Evolutionary conservation across 2,113 vertebrate species (phyloP), one percentile per base, ranked within the genome.

Genomic region (Egretta garzetta): DNA sequence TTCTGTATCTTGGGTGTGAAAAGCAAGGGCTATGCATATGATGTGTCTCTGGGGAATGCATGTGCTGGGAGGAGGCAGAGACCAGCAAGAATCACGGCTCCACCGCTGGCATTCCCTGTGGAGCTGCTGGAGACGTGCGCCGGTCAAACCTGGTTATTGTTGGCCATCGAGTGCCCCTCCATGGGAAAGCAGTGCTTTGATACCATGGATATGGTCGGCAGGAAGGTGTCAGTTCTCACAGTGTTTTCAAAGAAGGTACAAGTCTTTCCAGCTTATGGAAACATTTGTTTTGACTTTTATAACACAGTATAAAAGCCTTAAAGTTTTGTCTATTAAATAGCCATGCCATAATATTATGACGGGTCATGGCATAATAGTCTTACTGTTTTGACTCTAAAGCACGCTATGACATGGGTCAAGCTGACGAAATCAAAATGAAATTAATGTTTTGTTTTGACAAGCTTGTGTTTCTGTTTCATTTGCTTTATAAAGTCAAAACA

Each of bases 261-360:
- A 72, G 84, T 75, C 84, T 93, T 93, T 95, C 81, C 63, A 80
- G 62, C 49, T 86, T 75, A 92, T 82, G 82, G 81, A 90, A 97
- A 93, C 62, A 11, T 83, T 94, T 95, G 73, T 73, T 97, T 94
- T 93, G 60, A 96, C 77, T 96, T 96, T 87, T 82, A 60, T 56
- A 64, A 79, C 62, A 68, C 27, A 49, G 13, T n/a, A 83, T 76
- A 80, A 88, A 88, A 93, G 81, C 52, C 67, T 77, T 83, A 33
- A 86, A 96, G 75, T 97, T 97, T 95, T 94, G 90, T 94, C 94
- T 97, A 63, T 95, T 90, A 73, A 52, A 80, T 93, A 93, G 82
- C 67, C 47, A 10, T 94, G 81, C 77, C 81, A 86, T 83, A 97
- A 96, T 92, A 95, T 88, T 95, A 86, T 92, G 94, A 96, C 4